Conservation (phyloP, 2,113 vertebrate species). For the Nibea albiflora region DNA sequence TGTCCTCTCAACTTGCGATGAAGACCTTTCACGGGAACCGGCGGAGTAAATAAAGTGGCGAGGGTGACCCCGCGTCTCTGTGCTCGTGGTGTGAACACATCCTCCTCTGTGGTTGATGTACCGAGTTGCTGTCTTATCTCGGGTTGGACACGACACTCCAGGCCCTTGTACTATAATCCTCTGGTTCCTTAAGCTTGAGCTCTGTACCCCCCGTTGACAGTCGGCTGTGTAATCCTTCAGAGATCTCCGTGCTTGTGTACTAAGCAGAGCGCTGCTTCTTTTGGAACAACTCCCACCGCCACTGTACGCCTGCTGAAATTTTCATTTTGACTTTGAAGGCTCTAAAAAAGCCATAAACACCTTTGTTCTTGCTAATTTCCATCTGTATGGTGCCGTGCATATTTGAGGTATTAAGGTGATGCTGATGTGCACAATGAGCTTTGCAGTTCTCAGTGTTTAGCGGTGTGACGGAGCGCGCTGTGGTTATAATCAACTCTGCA, state of each 20-base stretch:
- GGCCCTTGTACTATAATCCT: constrained; percentile 76
- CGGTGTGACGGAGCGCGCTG: not conserved
- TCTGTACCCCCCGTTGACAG: constrained; percentile 67
- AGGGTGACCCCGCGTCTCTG: constrained; percentile 50
- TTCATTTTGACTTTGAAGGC: constrained; percentile 61
- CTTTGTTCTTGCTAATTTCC: constrained; percentile 50
- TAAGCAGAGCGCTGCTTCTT: constrained; percentile 57
- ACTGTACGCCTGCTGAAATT: constrained; percentile 37
- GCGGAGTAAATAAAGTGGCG: constrained; percentile 58
- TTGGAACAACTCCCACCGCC: constrained; percentile 48
- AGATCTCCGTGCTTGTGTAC: constrained; percentile 70
- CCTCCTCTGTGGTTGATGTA: constrained; percentile 49
- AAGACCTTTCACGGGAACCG: constrained; percentile 50
- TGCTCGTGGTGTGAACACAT: constrained; percentile 27
- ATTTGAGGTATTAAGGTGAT: not conserved
- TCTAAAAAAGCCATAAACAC: constrained; percentile 24
- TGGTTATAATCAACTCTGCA: constrained; percentile 11
- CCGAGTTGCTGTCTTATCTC: constrained; percentile 70
- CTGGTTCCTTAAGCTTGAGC: constrained; percentile 72
- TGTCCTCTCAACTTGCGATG: constrained; percentile 35
- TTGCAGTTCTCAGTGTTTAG: not conserved
- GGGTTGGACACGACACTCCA: constrained; percentile 65
- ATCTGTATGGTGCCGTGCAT: constrained; percentile 4
- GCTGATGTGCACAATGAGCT: not conserved
- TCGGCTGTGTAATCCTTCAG: constrained; percentile 75